phyloP scores from a whole-genome alignment of 2,888 invertebrate species.

The Stenchaetothrips biformis region DNA sequence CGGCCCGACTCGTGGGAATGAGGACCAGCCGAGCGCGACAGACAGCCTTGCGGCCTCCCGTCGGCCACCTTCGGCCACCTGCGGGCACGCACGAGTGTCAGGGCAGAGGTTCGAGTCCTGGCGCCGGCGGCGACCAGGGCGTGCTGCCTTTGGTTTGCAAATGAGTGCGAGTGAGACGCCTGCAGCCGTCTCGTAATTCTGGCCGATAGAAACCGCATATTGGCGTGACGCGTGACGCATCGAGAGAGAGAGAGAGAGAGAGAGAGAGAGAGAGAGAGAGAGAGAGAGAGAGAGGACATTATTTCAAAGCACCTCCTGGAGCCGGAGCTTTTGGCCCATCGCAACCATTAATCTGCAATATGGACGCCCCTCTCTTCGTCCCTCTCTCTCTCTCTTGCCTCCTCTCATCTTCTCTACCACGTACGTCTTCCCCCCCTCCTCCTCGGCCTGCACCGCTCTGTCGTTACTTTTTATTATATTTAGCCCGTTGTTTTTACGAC shows the following conservation, averaged over 20 bases:
- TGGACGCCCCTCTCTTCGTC: neutral
- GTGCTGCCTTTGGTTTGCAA: neutral
- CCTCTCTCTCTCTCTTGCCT: neutral
- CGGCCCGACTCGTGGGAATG: neutral
- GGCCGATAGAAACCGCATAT: slow-evolving; percentile 13
- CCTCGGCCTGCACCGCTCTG: neutral
- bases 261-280: neutral
- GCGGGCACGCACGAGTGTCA: slow-evolving; percentile 33
- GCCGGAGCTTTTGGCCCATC: slow-evolving; percentile 24
- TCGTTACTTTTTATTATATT: slow-evolving; percentile 25
- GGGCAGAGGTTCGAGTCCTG: neutral
- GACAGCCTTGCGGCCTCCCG: neutral
- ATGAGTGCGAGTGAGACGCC: neutral
- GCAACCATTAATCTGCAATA: slow-evolving; percentile 25
- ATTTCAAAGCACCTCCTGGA: slow-evolving; percentile 17
- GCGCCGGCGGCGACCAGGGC: no score
- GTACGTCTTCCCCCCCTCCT: neutral
- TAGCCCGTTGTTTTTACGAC: slow-evolving; percentile 24
- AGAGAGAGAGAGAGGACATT: neutral
- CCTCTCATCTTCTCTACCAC: neutral
- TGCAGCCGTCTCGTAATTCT: slow-evolving; percentile 7
- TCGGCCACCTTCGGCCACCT: neutral
- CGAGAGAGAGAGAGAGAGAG: slow-evolving; percentile 26
- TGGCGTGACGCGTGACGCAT: slow-evolving; percentile 22
- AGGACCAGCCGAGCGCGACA: neutral